Percentiles rank a stretch among this genome's conserved stretches.
Evolutionary conservation across 2,888 invertebrate genomes (phyloP).

Genomic region (Acanthosepion esculentum): DNA sequence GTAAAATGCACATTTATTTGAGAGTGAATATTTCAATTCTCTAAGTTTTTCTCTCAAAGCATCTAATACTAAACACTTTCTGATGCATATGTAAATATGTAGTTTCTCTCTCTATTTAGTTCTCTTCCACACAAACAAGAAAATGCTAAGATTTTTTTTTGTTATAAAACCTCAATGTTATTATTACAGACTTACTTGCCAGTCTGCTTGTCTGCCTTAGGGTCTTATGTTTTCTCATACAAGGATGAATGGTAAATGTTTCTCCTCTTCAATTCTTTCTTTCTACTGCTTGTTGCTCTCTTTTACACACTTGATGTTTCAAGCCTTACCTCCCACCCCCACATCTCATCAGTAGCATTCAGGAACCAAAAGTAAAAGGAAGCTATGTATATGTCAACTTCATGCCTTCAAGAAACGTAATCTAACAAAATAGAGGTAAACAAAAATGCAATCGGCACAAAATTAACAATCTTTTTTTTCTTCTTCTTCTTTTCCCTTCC

Average conservation of each 20-base stretch:
- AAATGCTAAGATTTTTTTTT: background rate
- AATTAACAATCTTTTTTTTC: background rate
- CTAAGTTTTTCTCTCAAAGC: background rate
- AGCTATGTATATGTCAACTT: background rate
- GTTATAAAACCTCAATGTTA: background rate
- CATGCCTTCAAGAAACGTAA: background rate
- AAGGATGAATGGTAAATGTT: too few relatives aligned
- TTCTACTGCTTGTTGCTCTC: background rate
- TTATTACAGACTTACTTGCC: background rate
- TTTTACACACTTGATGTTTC: background rate
- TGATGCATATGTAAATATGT: too few relatives aligned
- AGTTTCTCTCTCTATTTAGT: background rate
- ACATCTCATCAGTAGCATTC: background rate
- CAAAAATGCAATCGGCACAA: background rate
- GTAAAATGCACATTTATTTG: too few relatives aligned
- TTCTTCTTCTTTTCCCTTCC: background rate
- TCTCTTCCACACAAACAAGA: background rate
- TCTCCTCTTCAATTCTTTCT: too few relatives aligned
- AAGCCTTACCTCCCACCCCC: background rate
- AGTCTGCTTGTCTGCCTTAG: background rate
- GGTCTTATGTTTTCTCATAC: background rate
- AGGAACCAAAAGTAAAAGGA: background rate
- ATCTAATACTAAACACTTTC: background rate
- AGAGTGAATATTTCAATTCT: background rate
- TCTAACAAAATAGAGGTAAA: background rate